Evolutionary conservation across 2,113 vertebrate species (phyloP), one percentile per base, ranked within the genome.

Genomic region (Sarotherodon lohbergeri): DNA sequence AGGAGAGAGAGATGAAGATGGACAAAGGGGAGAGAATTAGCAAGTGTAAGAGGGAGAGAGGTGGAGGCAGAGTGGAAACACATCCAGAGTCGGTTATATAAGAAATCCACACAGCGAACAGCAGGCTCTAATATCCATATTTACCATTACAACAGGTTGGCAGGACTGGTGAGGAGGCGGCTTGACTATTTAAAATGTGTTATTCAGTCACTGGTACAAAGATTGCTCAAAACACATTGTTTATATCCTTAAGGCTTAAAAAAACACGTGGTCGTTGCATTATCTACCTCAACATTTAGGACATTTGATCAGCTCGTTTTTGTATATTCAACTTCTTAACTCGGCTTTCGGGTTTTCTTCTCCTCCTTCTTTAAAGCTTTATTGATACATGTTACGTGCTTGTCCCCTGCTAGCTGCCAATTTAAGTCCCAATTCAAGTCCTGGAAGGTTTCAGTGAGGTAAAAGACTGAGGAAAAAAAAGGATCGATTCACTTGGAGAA

Each of bases 121-220:
- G 81, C 81, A 34, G 78, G 46, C 55, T 86, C 17, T 87, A 81
- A 88, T 82, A 83, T 24, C 52, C 90, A 52, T 89, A 86, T 94
- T 93, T 91, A 90, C 85, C 86, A 68, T 87, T 79, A 73, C 89
- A 92, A 90, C 91, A 92, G 91, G 90, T 92, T 84, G 80, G 79
- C 83, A 68, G 87, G 66, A 24, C 80, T 56, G 73, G 12, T 32
- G 89, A 86, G 81, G 90, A 86, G 91, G 88, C 79, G 57, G 76
- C 22, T n/a, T 9, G 82, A 41, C 88, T 89, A 41, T 87, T 90
- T 86, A 63, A 66, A 81, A 89, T 9, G 50, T 71, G 80, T 63
- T 68, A 66, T 39, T 80, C 52, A 80, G 52, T 61, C 34, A 61
- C 54, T 39, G 56, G 73, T 63, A 39, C 57, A 56, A 56, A 82